These are phyloP conservation scores for Lepidocolaptes lacrymiger DNA, from an alignment of 2,797 vertebrate genomes.

Conservation along the genomic window DNA sequence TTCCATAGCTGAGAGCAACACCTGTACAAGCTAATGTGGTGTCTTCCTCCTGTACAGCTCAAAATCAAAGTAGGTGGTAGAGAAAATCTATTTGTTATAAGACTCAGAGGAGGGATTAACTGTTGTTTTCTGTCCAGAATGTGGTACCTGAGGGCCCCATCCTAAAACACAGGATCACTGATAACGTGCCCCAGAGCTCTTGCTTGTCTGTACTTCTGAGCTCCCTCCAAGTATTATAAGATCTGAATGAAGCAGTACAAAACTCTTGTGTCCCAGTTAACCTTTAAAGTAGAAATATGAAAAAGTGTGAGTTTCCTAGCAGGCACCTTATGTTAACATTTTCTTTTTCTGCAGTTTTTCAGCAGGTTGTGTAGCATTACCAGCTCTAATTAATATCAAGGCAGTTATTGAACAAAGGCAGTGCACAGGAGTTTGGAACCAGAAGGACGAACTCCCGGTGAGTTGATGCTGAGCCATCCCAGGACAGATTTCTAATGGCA, in stretches of 20 bases:
- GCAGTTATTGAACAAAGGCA: conserved; percentile 87
- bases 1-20: not conserved
- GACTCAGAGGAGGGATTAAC: not conserved
- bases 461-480: conserved; percentile 41
- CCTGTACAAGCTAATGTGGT: not conserved
- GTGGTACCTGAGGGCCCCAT: not conserved
- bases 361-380: conserved; percentile 85
- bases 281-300: not conserved
- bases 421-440: conserved; percentile 87
- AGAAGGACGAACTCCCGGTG: conserved; percentile 86
- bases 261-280: not conserved
- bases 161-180: not conserved
- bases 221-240: not conserved
- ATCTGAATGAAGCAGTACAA: not conserved
- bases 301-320: not conserved
- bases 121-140: not conserved
- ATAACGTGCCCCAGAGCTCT: not conserved
- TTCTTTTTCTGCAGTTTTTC: conserved; percentile 78
- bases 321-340: not conserved
- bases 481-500: not conserved
- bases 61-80: not conserved
- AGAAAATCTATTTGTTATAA: not conserved
- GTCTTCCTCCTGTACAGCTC: not conserved
- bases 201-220: not conserved
- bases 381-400: conserved; percentile 86